phyloP scores from a whole-genome alignment of 2,888 invertebrate genomes.

The Dicyrtoma fusca region DNA sequence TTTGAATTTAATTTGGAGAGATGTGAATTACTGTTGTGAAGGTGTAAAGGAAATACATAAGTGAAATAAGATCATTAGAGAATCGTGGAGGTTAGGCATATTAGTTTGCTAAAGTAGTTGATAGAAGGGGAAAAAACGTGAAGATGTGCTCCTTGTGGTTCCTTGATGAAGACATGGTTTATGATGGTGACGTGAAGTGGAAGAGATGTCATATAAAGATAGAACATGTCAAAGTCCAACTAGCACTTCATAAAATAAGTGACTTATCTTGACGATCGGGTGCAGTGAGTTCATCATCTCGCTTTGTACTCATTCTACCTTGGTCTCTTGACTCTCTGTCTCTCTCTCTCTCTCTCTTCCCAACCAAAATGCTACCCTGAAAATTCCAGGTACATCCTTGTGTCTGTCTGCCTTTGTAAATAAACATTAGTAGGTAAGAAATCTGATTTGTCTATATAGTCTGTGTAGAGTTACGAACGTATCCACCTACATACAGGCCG shows the following conservation, averaged over 20 bases:
- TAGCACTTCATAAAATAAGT: constrained; percentile 32
- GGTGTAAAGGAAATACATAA: no score
- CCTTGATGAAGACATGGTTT: constrained; percentile 7
- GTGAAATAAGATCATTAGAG: no score
- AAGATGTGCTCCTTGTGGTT: not conserved
- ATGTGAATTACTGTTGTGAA: no score
- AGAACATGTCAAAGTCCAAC: constrained; percentile 47
- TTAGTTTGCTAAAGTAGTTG: not conserved
- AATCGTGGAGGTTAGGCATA: no score
- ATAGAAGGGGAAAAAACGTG: not conserved
- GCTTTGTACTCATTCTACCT: not conserved
- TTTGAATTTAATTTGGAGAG: no score
- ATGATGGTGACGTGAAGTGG: constrained; percentile 32
- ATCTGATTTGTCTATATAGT: no score
- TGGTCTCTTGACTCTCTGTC: constrained; percentile 4
- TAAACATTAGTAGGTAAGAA: no score
- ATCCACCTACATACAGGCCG: no score
- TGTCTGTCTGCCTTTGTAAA: no score
- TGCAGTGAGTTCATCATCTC: constrained; percentile 22
- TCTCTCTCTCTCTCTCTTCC: not conserved
- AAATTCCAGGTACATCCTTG: no score
- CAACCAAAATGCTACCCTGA: no score
- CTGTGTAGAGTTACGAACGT: no score
- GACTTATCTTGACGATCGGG: constrained; percentile 34
- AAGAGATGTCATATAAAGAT: constrained; percentile 51